A percentile compares a stretch with the other conserved stretches of the same genome.
phyloP scores from a whole-genome alignment of 2,888 invertebrate species.

The Lasius platythorax region DNA sequence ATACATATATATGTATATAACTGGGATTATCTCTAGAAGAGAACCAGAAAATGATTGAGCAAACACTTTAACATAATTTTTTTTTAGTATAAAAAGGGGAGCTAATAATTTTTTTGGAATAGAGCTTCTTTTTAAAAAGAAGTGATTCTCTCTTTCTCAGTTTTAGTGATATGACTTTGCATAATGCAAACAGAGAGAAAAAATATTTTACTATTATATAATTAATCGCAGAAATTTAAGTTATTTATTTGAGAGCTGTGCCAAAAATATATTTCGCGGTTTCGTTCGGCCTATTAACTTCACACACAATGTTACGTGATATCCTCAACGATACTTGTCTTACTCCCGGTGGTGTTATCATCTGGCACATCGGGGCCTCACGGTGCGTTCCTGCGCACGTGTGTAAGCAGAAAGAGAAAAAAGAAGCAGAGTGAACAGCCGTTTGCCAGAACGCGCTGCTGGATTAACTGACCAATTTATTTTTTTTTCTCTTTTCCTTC shows the following conservation, averaged over 20 bases:
- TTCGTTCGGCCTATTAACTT: constrained; percentile 28
- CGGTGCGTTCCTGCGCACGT: constrained; percentile 40
- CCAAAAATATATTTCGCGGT: background rate
- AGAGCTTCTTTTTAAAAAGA: background rate
- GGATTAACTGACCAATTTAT: constrained; percentile 59
- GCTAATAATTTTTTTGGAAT: background rate
- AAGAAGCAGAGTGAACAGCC: constrained; percentile 47
- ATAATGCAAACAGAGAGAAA: background rate
- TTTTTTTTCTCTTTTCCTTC: constrained; percentile 16
- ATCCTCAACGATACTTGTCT: constrained; percentile 46
- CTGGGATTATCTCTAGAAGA: background rate
- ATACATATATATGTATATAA: background rate
- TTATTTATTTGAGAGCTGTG: background rate
- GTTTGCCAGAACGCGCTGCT: constrained; percentile 46
- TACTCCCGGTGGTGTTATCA: constrained; percentile 44
- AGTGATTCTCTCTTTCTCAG: background rate
- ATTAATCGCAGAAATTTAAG: background rate
- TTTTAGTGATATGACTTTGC: background rate
- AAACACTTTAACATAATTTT: background rate
- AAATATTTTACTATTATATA: background rate
- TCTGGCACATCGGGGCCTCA: constrained; percentile 47
- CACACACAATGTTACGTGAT: constrained; percentile 5
- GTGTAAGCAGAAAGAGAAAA: constrained; percentile 42
- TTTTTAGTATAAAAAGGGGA: background rate
- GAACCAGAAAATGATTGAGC: background rate